These are phyloP conservation scores for Acronicta alni DNA, from an alignment of 2,888 invertebrate species.

Conservation along the genomic window DNA sequence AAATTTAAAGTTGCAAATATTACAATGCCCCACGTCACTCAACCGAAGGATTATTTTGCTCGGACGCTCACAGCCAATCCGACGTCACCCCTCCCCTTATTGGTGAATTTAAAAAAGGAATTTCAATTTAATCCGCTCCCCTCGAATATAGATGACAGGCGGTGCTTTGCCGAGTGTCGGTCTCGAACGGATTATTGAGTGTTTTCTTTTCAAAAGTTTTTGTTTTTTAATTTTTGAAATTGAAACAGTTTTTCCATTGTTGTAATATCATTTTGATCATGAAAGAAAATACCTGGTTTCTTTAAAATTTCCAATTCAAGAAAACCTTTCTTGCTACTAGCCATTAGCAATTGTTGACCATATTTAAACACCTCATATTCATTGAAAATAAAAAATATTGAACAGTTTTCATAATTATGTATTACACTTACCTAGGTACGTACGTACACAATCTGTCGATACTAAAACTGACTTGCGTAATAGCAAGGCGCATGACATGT, in stretches of 20 bases:
- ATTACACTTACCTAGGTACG: too few relatives aligned
- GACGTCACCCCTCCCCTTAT: slow-evolving; percentile 82
- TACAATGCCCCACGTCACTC: slow-evolving; percentile 77
- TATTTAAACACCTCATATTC: too few relatives aligned
- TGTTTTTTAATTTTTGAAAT: slow-evolving; percentile 27
- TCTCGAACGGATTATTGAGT: slow-evolving; percentile 58
- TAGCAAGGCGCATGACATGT: slow-evolving; percentile 33
- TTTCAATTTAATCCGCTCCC: slow-evolving; percentile 86
- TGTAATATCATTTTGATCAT: too few relatives aligned
- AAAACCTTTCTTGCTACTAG: too few relatives aligned
- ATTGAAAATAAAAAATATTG: too few relatives aligned
- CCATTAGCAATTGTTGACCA: too few relatives aligned
- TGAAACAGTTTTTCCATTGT: background rate
- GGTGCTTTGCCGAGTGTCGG: slow-evolving; percentile 62
- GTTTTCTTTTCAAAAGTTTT: slow-evolving; percentile 59
- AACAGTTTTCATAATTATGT: too few relatives aligned
- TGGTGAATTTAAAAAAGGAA: slow-evolving; percentile 88
- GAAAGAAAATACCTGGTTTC: slow-evolving; percentile 1
- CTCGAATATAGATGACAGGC: slow-evolving; percentile 76
- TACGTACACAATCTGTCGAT: background rate
- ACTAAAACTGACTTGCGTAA: slow-evolving; percentile 20
- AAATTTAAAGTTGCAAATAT: slow-evolving; percentile 42
- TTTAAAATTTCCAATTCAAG: too few relatives aligned
- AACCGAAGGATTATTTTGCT: slow-evolving; percentile 79
- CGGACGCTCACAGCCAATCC: slow-evolving; percentile 83